Base-by-base conservation (phyloP, 2,888 invertebrate genomes). In the Chloroclystis v-ata region DNA sequence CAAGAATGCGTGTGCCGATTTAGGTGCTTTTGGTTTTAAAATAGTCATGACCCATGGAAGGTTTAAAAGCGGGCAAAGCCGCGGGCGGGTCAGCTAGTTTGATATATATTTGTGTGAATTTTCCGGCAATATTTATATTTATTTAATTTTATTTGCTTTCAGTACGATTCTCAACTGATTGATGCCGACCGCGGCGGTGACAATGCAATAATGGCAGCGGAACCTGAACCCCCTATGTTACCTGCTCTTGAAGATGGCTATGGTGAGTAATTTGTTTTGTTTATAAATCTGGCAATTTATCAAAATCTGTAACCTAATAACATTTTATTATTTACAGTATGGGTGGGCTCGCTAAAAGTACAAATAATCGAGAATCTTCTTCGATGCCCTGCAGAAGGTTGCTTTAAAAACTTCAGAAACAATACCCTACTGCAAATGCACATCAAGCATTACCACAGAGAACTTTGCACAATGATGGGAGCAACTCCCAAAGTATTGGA, bases 391-490 rank as follows among this genome's bases (percentile, higher is more conserved):
- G 92, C 94, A 37, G 92, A 93, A 52, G 93, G 92, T 1, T 98
- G 98, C 71, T 91, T 90, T 40, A 98, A 98, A 78, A 94, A 93
- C 61, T 98, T 97, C 72, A 90, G 98, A 4, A 97, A 97, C 70
- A 96, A 97, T 69, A 96, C 94, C 54, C 90, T 97, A 39, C 84
- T 98, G 6, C 94, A 95, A 82, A 97, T 97, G 92, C 98, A 98
- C 72, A 94, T 97, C 30, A 97, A 97, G 68, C 97, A 98, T 75
- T 97, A 97, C 76, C 98, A 97, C 78, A 91, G 92, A 1, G 94
- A 95, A 56, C 89, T 94, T 48, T 90, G 91, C 1, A 92, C 93
- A 50, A 72, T 91, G 73, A 81, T 95, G 56, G 95, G 95, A 2
- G 90, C 90, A 0, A 95, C 95, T 0, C 95, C 96, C 0, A 96